phyloP scores from a whole-genome alignment of 1,140 invertebrate genomes.

The Mactra quadrangularis region DNA sequence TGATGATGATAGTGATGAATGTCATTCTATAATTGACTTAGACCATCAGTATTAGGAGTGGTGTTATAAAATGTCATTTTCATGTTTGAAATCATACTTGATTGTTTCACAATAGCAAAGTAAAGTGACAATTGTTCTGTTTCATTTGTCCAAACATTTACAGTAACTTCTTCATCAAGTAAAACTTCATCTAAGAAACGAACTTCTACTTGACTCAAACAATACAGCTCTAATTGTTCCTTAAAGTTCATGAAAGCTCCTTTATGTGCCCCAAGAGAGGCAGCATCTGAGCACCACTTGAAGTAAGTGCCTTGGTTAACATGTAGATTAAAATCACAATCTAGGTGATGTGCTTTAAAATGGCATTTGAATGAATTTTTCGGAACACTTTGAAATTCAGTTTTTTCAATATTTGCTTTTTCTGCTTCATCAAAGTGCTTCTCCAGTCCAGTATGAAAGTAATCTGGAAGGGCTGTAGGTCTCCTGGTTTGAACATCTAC shows the following conservation, averaged over 20 bases:
- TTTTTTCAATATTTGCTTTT: not conserved
- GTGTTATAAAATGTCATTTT: slow-evolving; percentile 20
- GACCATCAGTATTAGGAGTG: no score
- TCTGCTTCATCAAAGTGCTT: not conserved
- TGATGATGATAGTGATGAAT: no score
- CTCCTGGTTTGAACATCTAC: slow-evolving; percentile 6
- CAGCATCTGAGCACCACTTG: slow-evolving; percentile 48
- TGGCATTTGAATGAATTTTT: slow-evolving; percentile 1
- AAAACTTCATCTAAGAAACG: slow-evolving; percentile 9
- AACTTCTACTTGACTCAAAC: slow-evolving; percentile 1
- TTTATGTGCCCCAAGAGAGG: slow-evolving; percentile 4
- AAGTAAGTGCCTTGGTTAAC: slow-evolving; percentile 58
- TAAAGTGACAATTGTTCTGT: not conserved
- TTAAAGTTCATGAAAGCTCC: slow-evolving; percentile 1
- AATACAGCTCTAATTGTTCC: slow-evolving; percentile 6
- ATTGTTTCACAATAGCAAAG: slow-evolving; percentile 22
- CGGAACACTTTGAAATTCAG: slow-evolving; percentile 27
- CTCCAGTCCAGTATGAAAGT: not conserved
- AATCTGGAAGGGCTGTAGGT: slow-evolving; percentile 2
- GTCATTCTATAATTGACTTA: no score
- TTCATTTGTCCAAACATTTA: slow-evolving; percentile 6
- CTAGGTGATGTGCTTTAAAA: slow-evolving; percentile 22
- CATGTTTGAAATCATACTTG: slow-evolving; percentile 26
- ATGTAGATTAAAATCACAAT: slow-evolving; percentile 55
- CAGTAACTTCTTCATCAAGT: not conserved